These are phyloP conservation scores for Lucilia cuprina DNA, from an alignment of 1,140 invertebrate species.

Conservation along the genomic window DNA sequence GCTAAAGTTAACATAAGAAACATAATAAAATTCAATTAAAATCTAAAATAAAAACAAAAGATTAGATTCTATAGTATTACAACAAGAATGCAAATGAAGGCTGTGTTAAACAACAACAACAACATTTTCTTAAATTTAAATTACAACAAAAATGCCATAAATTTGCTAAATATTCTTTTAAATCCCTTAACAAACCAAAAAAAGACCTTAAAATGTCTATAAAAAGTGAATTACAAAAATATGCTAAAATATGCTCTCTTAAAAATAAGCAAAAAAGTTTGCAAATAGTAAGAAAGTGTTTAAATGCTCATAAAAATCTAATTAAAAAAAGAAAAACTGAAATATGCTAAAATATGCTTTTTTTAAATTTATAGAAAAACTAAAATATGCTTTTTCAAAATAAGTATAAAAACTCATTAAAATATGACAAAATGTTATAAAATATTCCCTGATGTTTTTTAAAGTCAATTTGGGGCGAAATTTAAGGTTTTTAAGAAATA, in stretches of 20 bases:
- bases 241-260: neutral
- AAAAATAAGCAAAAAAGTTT: neutral
- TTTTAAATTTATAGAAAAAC: neutral
- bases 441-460: no score
- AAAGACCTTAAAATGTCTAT: no score
- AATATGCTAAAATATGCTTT: neutral
- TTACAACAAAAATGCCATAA: no score
- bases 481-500: no score
- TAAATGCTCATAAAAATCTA: no score
- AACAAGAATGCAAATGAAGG: neutral
- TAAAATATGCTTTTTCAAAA: neutral
- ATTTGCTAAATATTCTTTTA: no score
- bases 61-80: neutral
- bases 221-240: neutral
- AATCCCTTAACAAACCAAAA: neutral
- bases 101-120: neutral
- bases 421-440: no score
- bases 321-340: no score
- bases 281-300: no score
- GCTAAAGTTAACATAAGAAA: neutral
- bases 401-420: no score
- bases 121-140: no score
- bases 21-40: neutral
- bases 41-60: neutral
- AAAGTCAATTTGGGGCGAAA: no score